Evolutionary conservation across 2,113 vertebrate genomes (phyloP).

Genomic region (Leiothrix lutea): DNA sequence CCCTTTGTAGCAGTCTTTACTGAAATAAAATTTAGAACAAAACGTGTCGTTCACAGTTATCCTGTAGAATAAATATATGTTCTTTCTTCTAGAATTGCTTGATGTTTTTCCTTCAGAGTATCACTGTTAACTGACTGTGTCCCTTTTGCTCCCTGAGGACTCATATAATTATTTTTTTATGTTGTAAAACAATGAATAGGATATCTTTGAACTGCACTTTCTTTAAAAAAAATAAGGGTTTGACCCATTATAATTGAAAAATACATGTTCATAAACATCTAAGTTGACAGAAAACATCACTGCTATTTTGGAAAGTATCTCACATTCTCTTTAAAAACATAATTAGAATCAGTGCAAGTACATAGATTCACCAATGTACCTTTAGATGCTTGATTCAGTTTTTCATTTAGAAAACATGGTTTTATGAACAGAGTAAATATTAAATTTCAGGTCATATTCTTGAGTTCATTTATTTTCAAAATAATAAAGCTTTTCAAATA

Average conservation of each 20-base stretch:
- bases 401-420: not conserved
- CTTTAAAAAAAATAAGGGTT: not conserved
- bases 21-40: not conserved
- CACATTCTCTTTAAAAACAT: not conserved
- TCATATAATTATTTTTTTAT: not conserved
- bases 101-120: not conserved
- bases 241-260: not conserved
- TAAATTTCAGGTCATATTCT: not conserved
- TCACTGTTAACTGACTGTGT: not conserved
- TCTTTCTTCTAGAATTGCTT: not conserved
- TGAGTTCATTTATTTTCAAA: conserved; percentile 1
- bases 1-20: not conserved
- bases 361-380: not conserved
- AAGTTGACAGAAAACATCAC: not conserved
- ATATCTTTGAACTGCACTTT: not conserved
- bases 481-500: not conserved
- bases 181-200: not conserved
- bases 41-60: not conserved
- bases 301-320: not conserved
- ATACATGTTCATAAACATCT: not conserved
- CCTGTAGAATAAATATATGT: not conserved
- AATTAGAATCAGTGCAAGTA: not conserved
- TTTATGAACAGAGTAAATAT: not conserved
- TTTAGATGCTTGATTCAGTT: not conserved
- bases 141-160: not conserved